These are phyloP conservation scores for Drosophila tristis DNA, from an alignment of 1,140 invertebrate genomes.

Conservation along the genomic window DNA sequence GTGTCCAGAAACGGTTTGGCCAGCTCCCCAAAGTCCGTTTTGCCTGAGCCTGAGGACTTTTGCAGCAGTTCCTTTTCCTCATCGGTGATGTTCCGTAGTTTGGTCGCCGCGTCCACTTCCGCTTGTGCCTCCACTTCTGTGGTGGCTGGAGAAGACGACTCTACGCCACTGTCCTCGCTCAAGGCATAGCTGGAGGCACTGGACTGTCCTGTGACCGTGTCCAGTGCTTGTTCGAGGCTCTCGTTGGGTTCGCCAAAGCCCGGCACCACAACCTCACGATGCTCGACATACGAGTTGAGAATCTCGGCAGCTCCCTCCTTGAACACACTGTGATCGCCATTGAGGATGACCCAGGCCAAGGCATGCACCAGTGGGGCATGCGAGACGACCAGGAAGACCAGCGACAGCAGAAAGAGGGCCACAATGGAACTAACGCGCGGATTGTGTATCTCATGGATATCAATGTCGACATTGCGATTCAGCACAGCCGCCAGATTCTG, in stretches of 20 bases:
- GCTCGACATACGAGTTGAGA: conserved; percentile 89
- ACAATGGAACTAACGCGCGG: conserved; percentile 94
- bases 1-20: conserved; percentile 93
- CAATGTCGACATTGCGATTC: conserved; percentile 85
- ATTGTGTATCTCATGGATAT: conserved; percentile 85
- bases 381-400: conserved; percentile 98
- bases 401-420: conserved; percentile 95
- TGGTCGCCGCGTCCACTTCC: conserved; percentile 18
- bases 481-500: conserved; percentile 87
- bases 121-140: conserved; percentile 39
- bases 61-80: conserved; percentile 93
- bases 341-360: conserved; percentile 94
- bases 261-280: conserved; percentile 84
- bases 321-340: conserved; percentile 90
- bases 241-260: conserved; percentile 86
- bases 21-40: conserved; percentile 26
- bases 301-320: conserved; percentile 89
- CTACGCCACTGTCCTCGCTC: conserved; percentile 58
- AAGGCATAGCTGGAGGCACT: conserved; percentile 46
- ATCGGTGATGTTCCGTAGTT: conserved; percentile 92
- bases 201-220: conserved; percentile 72
- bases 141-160: conserved; percentile 37
- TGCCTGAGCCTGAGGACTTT: conserved; percentile 63
- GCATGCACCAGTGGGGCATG: conserved; percentile 95
- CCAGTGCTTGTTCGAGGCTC: conserved; percentile 88